Percentiles rank a stretch among this genome's conserved stretches.
phyloP scores from a whole-genome alignment of 2,113 vertebrate species.

The Sceloporus undulatus region DNA sequence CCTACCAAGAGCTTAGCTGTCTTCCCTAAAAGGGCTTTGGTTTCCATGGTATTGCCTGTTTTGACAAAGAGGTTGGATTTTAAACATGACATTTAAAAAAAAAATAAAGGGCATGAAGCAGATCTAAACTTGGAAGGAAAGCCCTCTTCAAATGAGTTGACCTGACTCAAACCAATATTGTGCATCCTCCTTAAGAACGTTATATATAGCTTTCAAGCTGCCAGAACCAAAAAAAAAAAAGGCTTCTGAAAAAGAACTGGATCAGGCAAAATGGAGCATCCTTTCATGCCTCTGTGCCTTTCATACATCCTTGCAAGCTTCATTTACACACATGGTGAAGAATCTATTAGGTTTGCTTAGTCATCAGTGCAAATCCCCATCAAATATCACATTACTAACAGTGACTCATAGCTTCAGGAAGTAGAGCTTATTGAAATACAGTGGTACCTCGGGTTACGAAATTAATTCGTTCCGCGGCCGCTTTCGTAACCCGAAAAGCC shows the following conservation, averaged over 20 bases:
- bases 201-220: constrained; percentile 20
- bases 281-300: constrained; percentile 19
- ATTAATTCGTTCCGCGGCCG: no score
- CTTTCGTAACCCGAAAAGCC: no score
- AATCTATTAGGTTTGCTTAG: constrained; percentile 68
- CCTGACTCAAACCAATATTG: constrained; percentile 31
- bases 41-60: constrained; percentile 53
- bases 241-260: constrained; percentile 30
- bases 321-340: constrained; percentile 52
- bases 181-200: constrained; percentile 34
- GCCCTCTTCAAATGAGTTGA: constrained; percentile 20
- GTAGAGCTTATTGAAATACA: constrained; percentile 43
- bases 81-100: constrained; percentile 16
- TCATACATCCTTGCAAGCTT: constrained; percentile 53
- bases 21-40: constrained; percentile 44
- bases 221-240: constrained; percentile 23
- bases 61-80: constrained; percentile 52
- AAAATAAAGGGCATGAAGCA: constrained; percentile 47
- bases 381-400: constrained; percentile 55
- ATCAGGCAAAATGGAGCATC: constrained; percentile 21
- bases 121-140: background rate
- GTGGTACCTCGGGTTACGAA: no score
- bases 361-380: constrained; percentile 68
- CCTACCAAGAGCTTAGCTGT: constrained; percentile 21
- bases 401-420: constrained; percentile 69